These are phyloP conservation scores for Electrona antarctica DNA, from an alignment of 2,113 vertebrate genomes.

Conservation along the genomic window DNA sequence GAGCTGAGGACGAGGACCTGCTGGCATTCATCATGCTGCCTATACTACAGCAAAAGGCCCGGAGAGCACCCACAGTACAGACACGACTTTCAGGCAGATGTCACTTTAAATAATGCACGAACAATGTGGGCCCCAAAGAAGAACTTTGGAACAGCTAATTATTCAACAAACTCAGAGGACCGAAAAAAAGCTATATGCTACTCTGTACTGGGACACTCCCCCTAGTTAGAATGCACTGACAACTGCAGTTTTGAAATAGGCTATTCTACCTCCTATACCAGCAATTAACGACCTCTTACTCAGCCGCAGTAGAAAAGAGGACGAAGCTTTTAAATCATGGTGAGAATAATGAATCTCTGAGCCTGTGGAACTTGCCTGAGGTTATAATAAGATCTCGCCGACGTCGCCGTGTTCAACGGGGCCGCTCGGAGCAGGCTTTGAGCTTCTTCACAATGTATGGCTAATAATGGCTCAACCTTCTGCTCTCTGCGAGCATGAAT, in stretches of 20 bases:
- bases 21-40: slow-evolving; percentile 48
- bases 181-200: slow-evolving; percentile 38
- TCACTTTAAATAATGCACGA: slow-evolving; percentile 77
- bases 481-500: slow-evolving; percentile 21
- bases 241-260: slow-evolving; percentile 34
- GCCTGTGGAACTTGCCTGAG: slow-evolving; percentile 7
- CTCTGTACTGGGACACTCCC: slow-evolving; percentile 3
- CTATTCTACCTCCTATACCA: slow-evolving; percentile 31
- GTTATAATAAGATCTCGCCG: slow-evolving; percentile 23
- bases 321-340: slow-evolving; percentile 9
- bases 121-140: slow-evolving; percentile 63
- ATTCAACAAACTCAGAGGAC: slow-evolving; percentile 60
- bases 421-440: slow-evolving; percentile 2
- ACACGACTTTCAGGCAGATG: slow-evolving; percentile 65
- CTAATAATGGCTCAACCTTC: not conserved
- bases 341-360: slow-evolving; percentile 14
- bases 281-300: slow-evolving; percentile 12
- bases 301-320: not conserved
- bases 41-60: not conserved
- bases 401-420: slow-evolving; percentile 1
- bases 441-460: slow-evolving; percentile 2
- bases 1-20: slow-evolving; percentile 25
- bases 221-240: slow-evolving; percentile 25
- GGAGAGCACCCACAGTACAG: too few species aligned
- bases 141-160: slow-evolving; percentile 70